phyloP scores from a whole-genome alignment of 92 coral and sea anemone genomes.

The Phenganax subtilis region DNA sequence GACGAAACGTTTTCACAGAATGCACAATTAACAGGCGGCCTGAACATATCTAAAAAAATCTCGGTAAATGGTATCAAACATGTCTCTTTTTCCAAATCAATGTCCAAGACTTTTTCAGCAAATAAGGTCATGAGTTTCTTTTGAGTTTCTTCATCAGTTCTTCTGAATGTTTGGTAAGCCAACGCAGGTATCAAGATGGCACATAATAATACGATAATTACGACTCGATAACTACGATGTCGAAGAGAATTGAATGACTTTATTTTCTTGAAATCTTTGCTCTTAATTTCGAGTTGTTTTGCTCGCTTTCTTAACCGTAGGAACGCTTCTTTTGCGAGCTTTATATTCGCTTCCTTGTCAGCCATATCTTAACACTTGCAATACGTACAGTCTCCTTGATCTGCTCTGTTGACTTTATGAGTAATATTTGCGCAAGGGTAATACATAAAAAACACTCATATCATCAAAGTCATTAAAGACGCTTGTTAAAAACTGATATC shows the following conservation, averaged over 20 bases:
- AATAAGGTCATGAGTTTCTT: conserved; percentile 38
- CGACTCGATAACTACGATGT: conserved; percentile 22
- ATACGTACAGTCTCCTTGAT: neutral
- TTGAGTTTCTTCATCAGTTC: conserved; percentile 42
- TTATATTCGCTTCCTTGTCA: conserved; percentile 26
- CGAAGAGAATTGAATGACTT: conserved; percentile 53
- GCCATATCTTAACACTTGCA: conserved; percentile 28
- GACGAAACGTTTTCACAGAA: conserved; percentile 63
- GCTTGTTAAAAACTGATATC: neutral
- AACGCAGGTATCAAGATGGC: conserved; percentile 58
- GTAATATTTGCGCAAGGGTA: neutral
- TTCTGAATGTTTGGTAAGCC: conserved; percentile 47
- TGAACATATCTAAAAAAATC: conserved; percentile 70
- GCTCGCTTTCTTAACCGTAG: conserved; percentile 63
- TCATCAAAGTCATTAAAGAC: neutral
- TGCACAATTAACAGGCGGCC: conserved; percentile 90
- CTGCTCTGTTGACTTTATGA: neutral
- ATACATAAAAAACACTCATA: neutral
- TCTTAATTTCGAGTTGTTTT: conserved; percentile 66
- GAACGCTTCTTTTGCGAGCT: conserved; percentile 67
- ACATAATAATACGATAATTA: conserved; percentile 32
- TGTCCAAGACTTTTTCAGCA: conserved; percentile 58
- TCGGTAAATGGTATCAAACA: conserved; percentile 76
- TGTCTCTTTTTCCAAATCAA: conserved; percentile 67
- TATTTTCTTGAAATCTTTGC: conserved; percentile 53